Evolutionary conservation across 2,797 vertebrate genomes (phyloP).

Genomic region (Anguilla obscura): DNA sequence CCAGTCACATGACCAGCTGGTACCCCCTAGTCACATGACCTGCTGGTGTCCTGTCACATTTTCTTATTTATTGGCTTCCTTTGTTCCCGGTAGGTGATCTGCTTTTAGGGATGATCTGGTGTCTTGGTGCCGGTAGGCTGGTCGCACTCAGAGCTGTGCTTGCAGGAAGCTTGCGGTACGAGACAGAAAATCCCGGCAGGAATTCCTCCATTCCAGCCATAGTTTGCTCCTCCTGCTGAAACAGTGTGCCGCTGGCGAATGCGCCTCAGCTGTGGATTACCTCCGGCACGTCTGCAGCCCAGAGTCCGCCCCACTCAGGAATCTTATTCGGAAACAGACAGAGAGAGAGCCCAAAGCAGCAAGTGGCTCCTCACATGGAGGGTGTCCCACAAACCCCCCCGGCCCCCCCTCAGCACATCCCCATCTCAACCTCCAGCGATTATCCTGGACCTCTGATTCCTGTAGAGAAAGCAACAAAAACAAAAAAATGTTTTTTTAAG

Average conservation of each 20-base stretch:
- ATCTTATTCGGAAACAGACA: conserved; percentile 58
- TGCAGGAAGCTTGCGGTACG: neutral
- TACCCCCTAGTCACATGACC: neutral
- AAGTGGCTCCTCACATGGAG: neutral
- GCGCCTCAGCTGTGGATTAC: conserved; percentile 52
- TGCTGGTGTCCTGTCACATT: neutral
- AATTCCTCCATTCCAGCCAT: conserved; percentile 64
- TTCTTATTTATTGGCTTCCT: too few species aligned
- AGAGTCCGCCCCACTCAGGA: conserved; percentile 68
- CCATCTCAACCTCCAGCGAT: neutral
- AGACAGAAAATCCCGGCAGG: conserved; percentile 33
- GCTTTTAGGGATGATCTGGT: neutral
- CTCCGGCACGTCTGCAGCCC: conserved; percentile 72
- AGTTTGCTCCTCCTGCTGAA: conserved; percentile 66
- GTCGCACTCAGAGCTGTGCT: neutral
- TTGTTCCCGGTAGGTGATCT: neutral
- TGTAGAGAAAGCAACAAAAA: neutral
- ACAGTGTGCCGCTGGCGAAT: conserved; percentile 57
- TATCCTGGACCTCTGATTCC: neutral
- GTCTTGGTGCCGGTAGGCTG: neutral
- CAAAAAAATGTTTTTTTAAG: conserved; percentile 28
- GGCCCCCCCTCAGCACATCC: neutral
- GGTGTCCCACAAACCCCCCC: neutral
- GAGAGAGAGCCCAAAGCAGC: conserved; percentile 16
- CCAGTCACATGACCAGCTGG: neutral